These are phyloP conservation scores for Otus sunia DNA, from an alignment of 2,113 vertebrate species.

Conservation along the genomic window DNA sequence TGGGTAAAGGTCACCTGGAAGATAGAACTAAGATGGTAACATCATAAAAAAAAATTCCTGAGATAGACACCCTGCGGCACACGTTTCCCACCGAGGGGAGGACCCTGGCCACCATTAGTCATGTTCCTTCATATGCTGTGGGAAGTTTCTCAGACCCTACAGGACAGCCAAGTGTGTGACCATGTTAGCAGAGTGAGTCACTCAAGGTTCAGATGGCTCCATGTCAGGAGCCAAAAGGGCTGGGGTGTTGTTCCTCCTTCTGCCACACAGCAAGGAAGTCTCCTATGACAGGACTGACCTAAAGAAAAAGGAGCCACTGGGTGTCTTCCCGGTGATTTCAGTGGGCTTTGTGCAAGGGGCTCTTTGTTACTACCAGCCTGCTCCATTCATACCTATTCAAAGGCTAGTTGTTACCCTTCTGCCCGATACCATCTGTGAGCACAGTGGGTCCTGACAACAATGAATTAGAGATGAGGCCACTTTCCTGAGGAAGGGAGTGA, in stretches of 20 bases:
- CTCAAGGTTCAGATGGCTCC: too few species aligned
- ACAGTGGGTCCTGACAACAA: neutral
- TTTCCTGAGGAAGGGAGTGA: neutral
- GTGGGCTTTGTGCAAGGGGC: neutral
- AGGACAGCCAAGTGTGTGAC: neutral
- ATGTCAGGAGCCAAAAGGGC: neutral
- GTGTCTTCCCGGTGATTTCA: neutral
- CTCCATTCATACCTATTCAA: neutral
- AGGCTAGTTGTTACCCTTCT: neutral
- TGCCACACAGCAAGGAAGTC: neutral
- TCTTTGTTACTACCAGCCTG: neutral
- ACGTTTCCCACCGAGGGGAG: accelerated
- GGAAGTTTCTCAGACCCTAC: neutral
- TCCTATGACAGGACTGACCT: neutral
- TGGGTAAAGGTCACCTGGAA: neutral
- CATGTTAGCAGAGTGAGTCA: neutral
- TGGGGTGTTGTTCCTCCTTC: neutral
- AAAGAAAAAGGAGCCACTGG: neutral
- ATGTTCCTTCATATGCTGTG: neutral
- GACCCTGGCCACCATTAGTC: neutral
- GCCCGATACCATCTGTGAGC: accelerated
- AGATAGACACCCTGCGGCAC: neutral
- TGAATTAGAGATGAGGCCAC: neutral
- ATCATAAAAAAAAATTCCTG: accelerated
- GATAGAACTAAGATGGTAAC: neutral